Percentiles rank a stretch among this genome's conserved stretches.
phyloP scores from a whole-genome alignment of 2,113 vertebrate species.

The Dipodomys ordii region DNA sequence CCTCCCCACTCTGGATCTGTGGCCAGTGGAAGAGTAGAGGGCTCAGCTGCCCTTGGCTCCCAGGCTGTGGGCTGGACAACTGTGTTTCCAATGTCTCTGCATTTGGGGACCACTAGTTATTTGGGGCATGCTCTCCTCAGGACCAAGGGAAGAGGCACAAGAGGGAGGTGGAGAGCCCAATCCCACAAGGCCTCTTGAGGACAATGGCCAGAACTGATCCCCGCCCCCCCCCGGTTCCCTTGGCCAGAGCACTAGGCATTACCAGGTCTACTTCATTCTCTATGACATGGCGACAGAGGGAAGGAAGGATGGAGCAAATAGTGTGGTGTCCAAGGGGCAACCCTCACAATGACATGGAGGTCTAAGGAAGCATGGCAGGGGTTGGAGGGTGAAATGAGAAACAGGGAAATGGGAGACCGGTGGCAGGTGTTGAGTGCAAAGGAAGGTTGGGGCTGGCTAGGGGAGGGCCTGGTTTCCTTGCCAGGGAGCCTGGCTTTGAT shows the following conservation, averaged over 20 bases:
- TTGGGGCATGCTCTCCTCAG: not conserved
- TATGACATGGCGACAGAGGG: accelerated
- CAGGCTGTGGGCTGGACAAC: no score
- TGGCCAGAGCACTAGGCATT: not conserved
- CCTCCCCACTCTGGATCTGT: no score
- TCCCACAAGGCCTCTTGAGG: not conserved
- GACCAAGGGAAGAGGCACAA: not conserved
- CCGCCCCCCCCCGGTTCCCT: not conserved
- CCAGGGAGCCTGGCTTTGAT: not conserved
- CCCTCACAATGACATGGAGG: accelerated
- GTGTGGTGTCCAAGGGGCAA: accelerated
- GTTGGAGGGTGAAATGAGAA: not conserved
- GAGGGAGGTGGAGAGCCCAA: not conserved
- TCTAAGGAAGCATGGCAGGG: accelerated
- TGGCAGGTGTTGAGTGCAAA: not conserved
- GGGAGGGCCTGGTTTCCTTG: not conserved
- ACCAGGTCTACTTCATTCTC: not conserved
- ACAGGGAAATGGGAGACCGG: not conserved
- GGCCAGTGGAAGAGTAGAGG: not conserved
- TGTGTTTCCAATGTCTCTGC: not conserved
- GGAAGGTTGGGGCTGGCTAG: not conserved
- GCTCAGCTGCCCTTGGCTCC: not conserved
- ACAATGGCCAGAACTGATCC: no score
- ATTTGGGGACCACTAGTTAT: not conserved
- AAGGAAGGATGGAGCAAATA: not conserved